Percentiles rank a stretch among this genome's conserved stretches.
These are phyloP conservation scores for Pseudolaguvia tuberculata DNA, from an alignment of 2,113 vertebrate species.

Conservation along the genomic window DNA sequence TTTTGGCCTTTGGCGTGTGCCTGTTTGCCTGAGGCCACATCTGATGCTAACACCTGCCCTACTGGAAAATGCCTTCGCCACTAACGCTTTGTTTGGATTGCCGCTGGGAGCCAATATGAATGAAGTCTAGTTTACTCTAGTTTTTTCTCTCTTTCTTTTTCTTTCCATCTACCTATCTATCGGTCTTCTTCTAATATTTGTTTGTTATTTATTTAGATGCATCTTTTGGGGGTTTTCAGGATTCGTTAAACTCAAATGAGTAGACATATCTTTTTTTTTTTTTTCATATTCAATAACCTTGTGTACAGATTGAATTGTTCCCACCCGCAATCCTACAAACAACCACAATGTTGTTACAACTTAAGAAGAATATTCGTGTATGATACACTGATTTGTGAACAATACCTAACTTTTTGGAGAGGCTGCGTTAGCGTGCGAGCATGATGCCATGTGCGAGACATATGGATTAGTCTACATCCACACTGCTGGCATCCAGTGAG, in stretches of 20 bases:
- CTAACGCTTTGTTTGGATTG: constrained; percentile 79
- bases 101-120: constrained; percentile 71
- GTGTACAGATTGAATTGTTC: background rate
- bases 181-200: constrained; percentile 2
- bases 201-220: background rate
- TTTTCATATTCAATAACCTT: background rate
- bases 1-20: constrained; percentile 65
- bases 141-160: constrained; percentile 41
- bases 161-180: background rate
- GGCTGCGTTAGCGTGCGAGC: background rate
- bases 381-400: background rate
- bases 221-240: background rate
- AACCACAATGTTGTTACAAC: background rate
- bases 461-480: constrained; percentile 32
- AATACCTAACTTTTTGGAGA: background rate
- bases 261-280: background rate
- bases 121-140: constrained; percentile 62
- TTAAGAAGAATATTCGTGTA: background rate
- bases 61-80: constrained; percentile 85
- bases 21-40: constrained; percentile 75
- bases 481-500: constrained; percentile 43
- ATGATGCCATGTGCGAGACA: constrained; percentile 17
- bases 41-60: constrained; percentile 78
- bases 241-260: background rate
- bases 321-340: background rate